Evolutionary conservation across 2,797 vertebrate species (phyloP).

Genomic region (Oreortyx pictus): DNA sequence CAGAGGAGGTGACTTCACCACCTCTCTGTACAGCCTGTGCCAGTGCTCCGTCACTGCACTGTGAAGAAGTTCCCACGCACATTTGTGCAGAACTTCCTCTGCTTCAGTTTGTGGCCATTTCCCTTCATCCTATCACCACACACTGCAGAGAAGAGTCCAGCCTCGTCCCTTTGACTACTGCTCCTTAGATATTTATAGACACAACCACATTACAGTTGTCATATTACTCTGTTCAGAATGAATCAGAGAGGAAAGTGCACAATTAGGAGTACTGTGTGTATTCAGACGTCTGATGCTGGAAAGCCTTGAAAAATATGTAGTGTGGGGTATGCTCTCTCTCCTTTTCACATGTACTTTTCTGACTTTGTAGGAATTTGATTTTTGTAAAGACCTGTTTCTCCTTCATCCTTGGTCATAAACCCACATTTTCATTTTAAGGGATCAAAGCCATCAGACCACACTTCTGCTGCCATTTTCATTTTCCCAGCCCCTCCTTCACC

Average conservation of each 20-base stretch:
- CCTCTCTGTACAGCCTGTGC: too few species aligned
- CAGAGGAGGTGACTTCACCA: too few species aligned
- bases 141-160: too few species aligned
- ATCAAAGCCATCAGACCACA: background rate
- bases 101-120: too few species aligned
- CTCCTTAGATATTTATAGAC: too few species aligned
- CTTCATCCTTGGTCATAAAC: background rate
- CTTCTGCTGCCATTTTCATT: background rate
- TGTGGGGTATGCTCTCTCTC: background rate
- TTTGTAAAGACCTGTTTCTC: background rate
- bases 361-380: background rate
- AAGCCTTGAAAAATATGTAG: background rate
- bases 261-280: background rate
- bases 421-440: background rate
- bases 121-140: too few species aligned
- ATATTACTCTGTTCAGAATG: background rate
- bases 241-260: background rate
- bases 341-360: background rate
- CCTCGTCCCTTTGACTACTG: too few species aligned
- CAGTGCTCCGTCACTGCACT: too few species aligned
- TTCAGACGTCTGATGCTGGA: background rate
- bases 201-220: background rate
- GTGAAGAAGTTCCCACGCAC: too few species aligned
- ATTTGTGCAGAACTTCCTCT: too few species aligned
- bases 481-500: background rate